Evolutionary conservation across 2,888 invertebrate species (phyloP), one percentile per base, ranked within the genome.

Genomic region (Pilophorus perplexus): DNA sequence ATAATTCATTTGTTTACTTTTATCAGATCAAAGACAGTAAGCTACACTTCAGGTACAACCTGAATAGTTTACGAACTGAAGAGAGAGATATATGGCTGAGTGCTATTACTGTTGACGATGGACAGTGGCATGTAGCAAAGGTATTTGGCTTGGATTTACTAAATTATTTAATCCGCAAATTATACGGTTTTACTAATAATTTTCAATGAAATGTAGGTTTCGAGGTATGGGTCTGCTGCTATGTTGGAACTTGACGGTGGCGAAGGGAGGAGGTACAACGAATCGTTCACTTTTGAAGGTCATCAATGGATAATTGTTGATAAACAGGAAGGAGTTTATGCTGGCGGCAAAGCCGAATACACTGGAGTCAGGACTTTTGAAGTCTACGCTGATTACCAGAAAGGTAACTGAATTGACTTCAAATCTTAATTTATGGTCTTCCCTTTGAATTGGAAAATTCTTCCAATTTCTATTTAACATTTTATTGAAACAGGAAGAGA

Each of bases 81-180:
- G 93, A 94, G 76, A 86, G 86, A 69, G 90, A 91, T 75, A 87
- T 97, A 73, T 91, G 92, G 90, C 80, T 95, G 55, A 89, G 90
- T 72, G 88, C 91, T 3, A 88, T 95, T 23, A 85, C 89, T 1
- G 94, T 96, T 1, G 93, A 94, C 75, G 93, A 96, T 76, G 97
- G 97, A 1, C 93, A 94, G 74, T 97, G 97, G 97, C 97, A 98
- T 76, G 91, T 91, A 62, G 93, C 93, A 3, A 85, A 89, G 38
- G 66, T 62, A 20, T n/a, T n/a, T n/a, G n/a, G n/a, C n/a, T n/a
- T n/a, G n/a, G n/a, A n/a, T n/a, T n/a, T n/a, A n/a, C n/a, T n/a
- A n/a, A n/a, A n/a, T n/a, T n/a, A n/a, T n/a, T n/a, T n/a, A n/a
- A n/a, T n/a, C n/a, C n/a, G n/a, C n/a, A n/a, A n/a, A n/a, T n/a